phyloP scores from a whole-genome alignment of 2,113 vertebrate species.

The Macquaria ambigua region DNA sequence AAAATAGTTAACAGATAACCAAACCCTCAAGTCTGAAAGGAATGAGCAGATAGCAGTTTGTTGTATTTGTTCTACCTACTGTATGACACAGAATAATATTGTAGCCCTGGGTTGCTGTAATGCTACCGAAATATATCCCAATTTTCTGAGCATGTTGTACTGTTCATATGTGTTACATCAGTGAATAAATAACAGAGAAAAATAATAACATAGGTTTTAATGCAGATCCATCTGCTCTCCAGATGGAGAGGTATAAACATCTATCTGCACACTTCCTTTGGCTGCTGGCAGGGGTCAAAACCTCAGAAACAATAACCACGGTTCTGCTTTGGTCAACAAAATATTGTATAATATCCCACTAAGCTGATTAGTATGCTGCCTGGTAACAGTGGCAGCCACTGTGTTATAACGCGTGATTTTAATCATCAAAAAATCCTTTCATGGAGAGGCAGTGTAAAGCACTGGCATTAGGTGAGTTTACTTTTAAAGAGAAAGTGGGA shows the following conservation, averaged over 20 bases:
- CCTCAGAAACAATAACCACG: conserved; percentile 95
- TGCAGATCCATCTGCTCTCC: conserved; percentile 78
- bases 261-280: conserved; percentile 66
- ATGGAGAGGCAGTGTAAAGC: conserved; percentile 89
- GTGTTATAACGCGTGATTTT: conserved; percentile 95
- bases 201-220: conserved; percentile 68
- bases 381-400: conserved; percentile 90
- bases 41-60: background rate
- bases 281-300: conserved; percentile 92
- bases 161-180: conserved; percentile 60
- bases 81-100: conserved; percentile 87
- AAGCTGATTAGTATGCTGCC: conserved; percentile 99
- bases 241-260: conserved; percentile 78
- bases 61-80: conserved; percentile 32
- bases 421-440: conserved; percentile 92
- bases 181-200: conserved; percentile 48
- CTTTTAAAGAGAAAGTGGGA: conserved; percentile 90
- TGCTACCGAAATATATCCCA: background rate
- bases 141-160: conserved; percentile 19
- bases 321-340: conserved; percentile 99
- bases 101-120: conserved; percentile 62
- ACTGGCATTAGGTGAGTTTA: conserved; percentile 90
- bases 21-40: background rate
- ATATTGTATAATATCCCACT: conserved; percentile 99
- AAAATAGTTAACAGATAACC: conserved; percentile 36